Conservation (phyloP, 2,888 invertebrate species). For the Adelphocoris suturalis region DNA sequence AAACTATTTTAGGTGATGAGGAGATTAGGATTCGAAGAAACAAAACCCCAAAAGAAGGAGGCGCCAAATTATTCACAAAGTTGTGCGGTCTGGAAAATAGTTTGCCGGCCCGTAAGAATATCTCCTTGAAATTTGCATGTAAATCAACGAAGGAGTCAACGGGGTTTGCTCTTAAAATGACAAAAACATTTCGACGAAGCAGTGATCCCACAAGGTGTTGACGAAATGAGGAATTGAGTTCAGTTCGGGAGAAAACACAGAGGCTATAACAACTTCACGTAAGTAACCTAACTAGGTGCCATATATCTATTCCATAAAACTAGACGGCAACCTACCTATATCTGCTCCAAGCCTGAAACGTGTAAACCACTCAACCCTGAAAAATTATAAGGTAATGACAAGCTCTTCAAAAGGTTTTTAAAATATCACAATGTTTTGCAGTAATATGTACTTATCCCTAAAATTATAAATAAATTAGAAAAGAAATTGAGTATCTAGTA, state of each 20-base stretch:
- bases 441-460: too few relatives aligned
- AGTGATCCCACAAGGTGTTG: constrained; percentile 1
- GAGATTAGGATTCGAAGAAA: background rate
- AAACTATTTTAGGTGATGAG: background rate
- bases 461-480: too few relatives aligned
- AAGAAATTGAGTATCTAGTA: too few relatives aligned
- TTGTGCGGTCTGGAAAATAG: background rate
- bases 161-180: background rate
- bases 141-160: constrained; percentile 5
- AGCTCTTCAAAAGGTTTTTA: too few relatives aligned
- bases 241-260: background rate
- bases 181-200: constrained; percentile 30
- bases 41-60: background rate
- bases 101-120: background rate
- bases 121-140: constrained; percentile 52
- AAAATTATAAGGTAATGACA: too few relatives aligned
- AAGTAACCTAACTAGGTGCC: too few relatives aligned
- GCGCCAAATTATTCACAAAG: background rate
- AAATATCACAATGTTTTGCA: too few relatives aligned
- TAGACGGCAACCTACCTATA: too few relatives aligned
- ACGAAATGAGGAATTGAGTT: background rate
- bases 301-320: too few relatives aligned
- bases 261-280: background rate
- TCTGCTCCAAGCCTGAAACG: too few relatives aligned
- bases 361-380: too few relatives aligned